Conservation (phyloP, 64 coral and sea anemone species). For the Anthopleura sola region DNA sequence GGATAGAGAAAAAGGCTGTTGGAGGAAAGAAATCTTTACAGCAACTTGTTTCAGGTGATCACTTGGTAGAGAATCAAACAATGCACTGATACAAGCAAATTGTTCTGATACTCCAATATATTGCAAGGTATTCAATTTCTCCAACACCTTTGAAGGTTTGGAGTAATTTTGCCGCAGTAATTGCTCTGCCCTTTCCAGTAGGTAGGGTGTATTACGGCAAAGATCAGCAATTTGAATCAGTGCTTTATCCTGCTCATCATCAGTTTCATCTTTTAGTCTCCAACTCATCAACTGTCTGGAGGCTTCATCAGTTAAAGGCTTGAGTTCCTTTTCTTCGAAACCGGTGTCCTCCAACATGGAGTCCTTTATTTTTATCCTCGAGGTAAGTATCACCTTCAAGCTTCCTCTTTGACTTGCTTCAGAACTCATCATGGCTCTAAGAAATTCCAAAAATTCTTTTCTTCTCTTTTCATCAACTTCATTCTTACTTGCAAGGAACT, state of each 20-base stretch:
- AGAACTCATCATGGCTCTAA: not conserved
- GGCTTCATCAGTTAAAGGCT: not conserved
- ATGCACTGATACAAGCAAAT: not conserved
- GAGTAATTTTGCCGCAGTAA: constrained; percentile 12
- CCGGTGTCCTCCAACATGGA: not conserved
- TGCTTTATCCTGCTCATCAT: not conserved
- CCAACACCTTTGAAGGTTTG: not conserved
- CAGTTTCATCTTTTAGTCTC: not conserved
- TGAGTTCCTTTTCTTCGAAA: not conserved
- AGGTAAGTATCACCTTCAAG: constrained; percentile 36
- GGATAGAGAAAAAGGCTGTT: constrained; percentile 8
- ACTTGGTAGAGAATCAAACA: not conserved
- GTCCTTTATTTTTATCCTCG: not conserved
- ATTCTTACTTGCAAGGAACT: too few species aligned
- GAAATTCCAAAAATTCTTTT: constrained; percentile 28
- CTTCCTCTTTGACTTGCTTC: not conserved
- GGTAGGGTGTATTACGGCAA: constrained; percentile 16
- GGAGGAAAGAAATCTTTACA: constrained; percentile 36
- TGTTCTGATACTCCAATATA: not conserved
- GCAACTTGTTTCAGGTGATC: not conserved
- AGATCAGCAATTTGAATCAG: constrained; percentile 4
- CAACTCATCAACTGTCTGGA: not conserved
- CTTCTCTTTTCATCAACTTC: not conserved
- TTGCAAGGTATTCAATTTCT: not conserved
- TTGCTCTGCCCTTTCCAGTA: not conserved